Percentiles rank a stretch among this genome's conserved stretches.
phyloP scores from a whole-genome alignment of 92 coral and sea anemone genomes.

The Umimayanthus chanpuru region DNA sequence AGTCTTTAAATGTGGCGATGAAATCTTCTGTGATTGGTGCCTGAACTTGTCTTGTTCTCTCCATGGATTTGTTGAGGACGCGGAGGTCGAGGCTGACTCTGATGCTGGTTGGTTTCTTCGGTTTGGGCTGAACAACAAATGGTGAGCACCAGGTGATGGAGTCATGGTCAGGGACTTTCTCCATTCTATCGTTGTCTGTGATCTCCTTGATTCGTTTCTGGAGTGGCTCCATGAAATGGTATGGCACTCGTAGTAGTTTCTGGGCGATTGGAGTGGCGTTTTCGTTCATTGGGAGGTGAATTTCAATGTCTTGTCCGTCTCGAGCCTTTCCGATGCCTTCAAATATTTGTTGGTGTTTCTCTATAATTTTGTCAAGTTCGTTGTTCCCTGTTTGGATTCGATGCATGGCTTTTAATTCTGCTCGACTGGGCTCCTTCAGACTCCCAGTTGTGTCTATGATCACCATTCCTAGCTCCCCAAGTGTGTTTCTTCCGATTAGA shows the following conservation, averaged over 20 bases:
- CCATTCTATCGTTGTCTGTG: constrained; percentile 49
- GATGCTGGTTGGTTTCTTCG: constrained; percentile 60
- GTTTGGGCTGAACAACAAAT: constrained; percentile 59
- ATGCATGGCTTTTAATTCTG: background rate
- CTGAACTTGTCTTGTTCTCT: constrained; percentile 59
- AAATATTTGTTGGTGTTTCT: constrained; percentile 31
- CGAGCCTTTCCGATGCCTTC: constrained; percentile 58
- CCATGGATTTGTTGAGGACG: constrained; percentile 49
- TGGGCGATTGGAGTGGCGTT: constrained; percentile 55
- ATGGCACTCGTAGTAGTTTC: constrained; percentile 59
- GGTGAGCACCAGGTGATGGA: constrained; percentile 55
- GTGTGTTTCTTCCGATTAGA: too few relatives aligned
- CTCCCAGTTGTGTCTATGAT: background rate
- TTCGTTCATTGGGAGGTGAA: constrained; percentile 57
- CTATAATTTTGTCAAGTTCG: constrained; percentile 44
- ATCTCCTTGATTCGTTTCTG: constrained; percentile 51
- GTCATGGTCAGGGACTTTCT: constrained; percentile 57
- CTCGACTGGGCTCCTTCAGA: background rate
- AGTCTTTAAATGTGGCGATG: constrained; percentile 14
- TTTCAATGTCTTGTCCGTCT: constrained; percentile 61
- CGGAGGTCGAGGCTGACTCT: constrained; percentile 55
- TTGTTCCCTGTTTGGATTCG: background rate
- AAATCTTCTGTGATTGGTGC: constrained; percentile 67
- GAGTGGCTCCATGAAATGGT: constrained; percentile 64
- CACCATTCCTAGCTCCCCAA: background rate